A percentile compares a stretch with the other conserved stretches of the same genome.
These are phyloP conservation scores for Pomatorhinus ruficollis DNA, from an alignment of 2,113 vertebrate species.

Conservation along the genomic window DNA sequence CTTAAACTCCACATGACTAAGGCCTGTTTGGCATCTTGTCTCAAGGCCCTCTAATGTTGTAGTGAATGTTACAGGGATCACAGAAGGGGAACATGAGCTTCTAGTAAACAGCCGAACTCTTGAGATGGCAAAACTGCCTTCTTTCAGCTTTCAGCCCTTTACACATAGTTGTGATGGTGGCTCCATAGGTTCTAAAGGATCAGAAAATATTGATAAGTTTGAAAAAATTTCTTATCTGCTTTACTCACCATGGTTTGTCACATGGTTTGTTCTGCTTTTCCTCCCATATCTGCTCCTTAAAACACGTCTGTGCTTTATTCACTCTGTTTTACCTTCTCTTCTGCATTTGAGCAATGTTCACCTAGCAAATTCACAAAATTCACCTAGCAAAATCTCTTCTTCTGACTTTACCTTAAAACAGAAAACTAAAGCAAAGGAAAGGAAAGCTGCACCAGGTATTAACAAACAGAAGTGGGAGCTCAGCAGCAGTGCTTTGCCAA, in stretches of 20 bases:
- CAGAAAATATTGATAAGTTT: not conserved
- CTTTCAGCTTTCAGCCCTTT: not conserved
- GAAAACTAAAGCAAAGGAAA: not conserved
- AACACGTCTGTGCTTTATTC: not conserved
- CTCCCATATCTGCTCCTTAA: not conserved
- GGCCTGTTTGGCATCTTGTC: not conserved
- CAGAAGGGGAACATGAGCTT: not conserved
- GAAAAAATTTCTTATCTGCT: not conserved
- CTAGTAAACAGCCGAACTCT: not conserved
- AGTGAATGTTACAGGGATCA: not conserved
- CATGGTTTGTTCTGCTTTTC: not conserved
- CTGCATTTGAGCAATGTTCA: not conserved
- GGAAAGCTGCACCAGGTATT: not conserved
- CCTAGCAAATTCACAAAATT: not conserved
- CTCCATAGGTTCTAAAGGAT: not conserved
- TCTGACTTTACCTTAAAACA: not conserved
- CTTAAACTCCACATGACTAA: not conserved
- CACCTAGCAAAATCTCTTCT: not conserved
- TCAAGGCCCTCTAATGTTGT: fast-evolving
- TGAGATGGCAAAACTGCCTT: not conserved
- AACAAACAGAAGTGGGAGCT: not conserved
- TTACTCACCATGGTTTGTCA: not conserved
- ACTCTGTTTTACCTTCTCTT: not conserved
- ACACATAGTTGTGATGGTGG: not conserved
- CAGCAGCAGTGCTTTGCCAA: not conserved